phyloP scores from a whole-genome alignment of 2,797 vertebrate genomes.

The Morus bassanus region DNA sequence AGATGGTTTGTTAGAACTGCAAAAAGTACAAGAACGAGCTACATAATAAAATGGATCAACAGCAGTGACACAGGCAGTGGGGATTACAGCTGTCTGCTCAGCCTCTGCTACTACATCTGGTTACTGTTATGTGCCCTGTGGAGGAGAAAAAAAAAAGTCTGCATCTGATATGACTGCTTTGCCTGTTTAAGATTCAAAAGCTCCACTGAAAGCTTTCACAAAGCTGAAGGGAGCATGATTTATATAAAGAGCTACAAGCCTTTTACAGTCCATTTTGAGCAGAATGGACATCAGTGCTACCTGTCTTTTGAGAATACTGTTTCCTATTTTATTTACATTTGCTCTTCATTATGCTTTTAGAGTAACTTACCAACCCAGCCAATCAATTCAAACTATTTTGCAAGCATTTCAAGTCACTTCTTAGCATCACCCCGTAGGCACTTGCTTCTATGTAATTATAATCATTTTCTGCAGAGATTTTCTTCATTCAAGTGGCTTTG shows the following conservation, averaged over 20 bases:
- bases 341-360: slow-evolving; percentile 32
- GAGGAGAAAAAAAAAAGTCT: background rate
- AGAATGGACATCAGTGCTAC: slow-evolving; percentile 18
- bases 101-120: background rate
- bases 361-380: slow-evolving; percentile 22
- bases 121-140: background rate
- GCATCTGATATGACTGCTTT: background rate
- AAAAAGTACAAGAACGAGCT: background rate
- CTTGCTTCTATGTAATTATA: slow-evolving; percentile 42
- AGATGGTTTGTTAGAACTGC: background rate
- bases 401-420: slow-evolving; percentile 43
- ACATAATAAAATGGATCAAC: background rate
- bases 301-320: background rate
- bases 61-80: background rate
- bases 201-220: slow-evolving; percentile 27
- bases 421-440: background rate
- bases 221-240: background rate
- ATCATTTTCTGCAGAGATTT: slow-evolving; percentile 51
- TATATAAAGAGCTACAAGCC: slow-evolving; percentile 33
- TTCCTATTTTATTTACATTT: slow-evolving; percentile 38
- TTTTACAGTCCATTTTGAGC: slow-evolving; percentile 26
- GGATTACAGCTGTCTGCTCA: background rate
- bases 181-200: slow-evolving; percentile 11
- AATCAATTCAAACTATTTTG: slow-evolving; percentile 54
- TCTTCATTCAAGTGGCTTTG: slow-evolving; percentile 38